Base-by-base conservation (phyloP, 2,797 vertebrate species). In the Paguma larvata region DNA sequence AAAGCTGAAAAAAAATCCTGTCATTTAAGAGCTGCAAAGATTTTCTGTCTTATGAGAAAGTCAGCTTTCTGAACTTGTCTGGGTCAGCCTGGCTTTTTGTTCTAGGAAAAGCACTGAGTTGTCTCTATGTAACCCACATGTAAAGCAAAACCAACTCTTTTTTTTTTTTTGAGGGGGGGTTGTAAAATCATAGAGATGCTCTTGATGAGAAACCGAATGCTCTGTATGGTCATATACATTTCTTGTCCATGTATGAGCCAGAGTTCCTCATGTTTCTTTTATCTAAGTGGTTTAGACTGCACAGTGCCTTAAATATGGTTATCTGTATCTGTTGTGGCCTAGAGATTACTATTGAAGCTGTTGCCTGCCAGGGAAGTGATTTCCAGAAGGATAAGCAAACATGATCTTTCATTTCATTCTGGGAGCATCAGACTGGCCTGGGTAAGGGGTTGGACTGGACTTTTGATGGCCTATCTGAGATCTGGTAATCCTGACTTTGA, bases 11-110 rank as follows among this genome's bases (percentile, higher is more conserved):
- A 56, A 32, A 82, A 5, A 27, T 12, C 23, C 19, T 79, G 56
- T 90, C 44, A 46, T 92, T 96, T 63, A 95, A 90, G 75, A 72
- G 30, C 75, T 83, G 56, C 27, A 92, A 70, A 94, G 80, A 67
- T 75, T 94, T 94, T 96, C 62, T 89, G 44, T 85, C 68, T 95
- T 44, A 2, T 72, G 68, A 86, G 48, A 83, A 89, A 90, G 75
- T 72, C 30, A 78, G 32, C 34, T 86, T 83, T 97, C 63, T 82
- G 32, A 79, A 75, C 30, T 84, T 94, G 25, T 85, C 34, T 84
- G 44, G 23, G 25, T 88, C 82, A 41, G 25, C 19, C 27, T 51
- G 41, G 18, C 90, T 46, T 82, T 96, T 92, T 95, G 23, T 84
- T 93, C 89, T 84, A 68, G 38, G 78, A 77, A 80, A 88, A 70